Base-by-base conservation (phyloP, 2,888 invertebrate genomes). In the Trilocha varians region DNA sequence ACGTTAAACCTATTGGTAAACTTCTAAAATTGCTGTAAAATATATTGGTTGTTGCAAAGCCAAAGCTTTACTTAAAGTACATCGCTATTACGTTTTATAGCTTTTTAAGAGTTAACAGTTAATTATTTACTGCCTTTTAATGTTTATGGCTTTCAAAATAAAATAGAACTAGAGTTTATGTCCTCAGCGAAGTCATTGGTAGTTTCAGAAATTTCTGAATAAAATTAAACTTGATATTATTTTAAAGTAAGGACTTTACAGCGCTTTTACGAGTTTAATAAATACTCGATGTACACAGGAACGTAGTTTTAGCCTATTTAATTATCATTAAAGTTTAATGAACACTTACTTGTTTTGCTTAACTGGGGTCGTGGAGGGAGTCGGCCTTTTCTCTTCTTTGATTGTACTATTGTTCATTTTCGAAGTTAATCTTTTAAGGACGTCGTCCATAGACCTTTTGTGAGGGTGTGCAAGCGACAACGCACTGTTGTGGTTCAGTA, bases 371-470 rank as follows among this genome's bases (percentile, higher is more conserved):
- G 91, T 90, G 17, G 91, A 89, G 32, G 90, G 91, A 50, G 91
- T 90, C 35, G 91, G 89, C 71, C 91, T 88, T 62, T 90, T 91
- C 68, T 92, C 91, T 58, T 91, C 89, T 48, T 91, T 90, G 49
- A 91, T 88, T 34, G 91, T 91, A 65, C 91, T 92, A 72, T 90
- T 91, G 71, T 92, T 91, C 90, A 93, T 93, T 82, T 95, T 95
- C 49, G 94, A 93, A 52, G 94, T 95, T 57, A 94, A 88, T 73
- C 93, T 89, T 78, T 94, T 94, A 41, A 95, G 87, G 36, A 96
- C 96, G 85, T 96, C 95, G 85, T 96, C 96, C 96, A 96, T 96
- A 47, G 95, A 93, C 75, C 93, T 87, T 79, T 93, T 93, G 57
- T 89, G 87, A 46, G 89, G 89, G 44, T 88, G 70, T 5, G 71